Percentiles rank a stretch among this genome's conserved stretches.
phyloP scores from a whole-genome alignment of 2,888 invertebrate species.

The Mesorhabditis belari region DNA sequence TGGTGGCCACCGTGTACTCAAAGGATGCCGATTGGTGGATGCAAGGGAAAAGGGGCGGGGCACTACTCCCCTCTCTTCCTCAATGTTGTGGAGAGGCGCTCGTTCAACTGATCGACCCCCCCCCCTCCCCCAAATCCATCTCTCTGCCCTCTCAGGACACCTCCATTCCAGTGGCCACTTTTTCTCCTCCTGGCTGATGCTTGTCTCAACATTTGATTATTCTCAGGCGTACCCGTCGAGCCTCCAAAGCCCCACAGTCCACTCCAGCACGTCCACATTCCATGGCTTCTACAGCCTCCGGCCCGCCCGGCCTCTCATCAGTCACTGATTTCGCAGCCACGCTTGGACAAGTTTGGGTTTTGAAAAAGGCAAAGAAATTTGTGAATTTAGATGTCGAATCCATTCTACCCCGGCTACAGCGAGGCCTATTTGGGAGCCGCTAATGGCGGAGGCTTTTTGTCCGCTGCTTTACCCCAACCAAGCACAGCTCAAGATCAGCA shows the following conservation, averaged over 20 bases:
- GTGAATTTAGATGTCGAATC: background rate
- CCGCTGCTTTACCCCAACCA: background rate
- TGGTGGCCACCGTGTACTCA: no score
- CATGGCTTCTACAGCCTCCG: background rate
- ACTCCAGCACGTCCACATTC: background rate
- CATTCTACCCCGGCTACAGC: background rate
- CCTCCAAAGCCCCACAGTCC: background rate
- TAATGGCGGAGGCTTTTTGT: background rate
- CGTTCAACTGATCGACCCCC: no score
- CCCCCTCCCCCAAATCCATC: no score
- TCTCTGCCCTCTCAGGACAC: background rate
- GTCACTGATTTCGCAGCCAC: background rate
- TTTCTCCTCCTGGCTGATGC: no score
- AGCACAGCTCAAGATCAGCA: no score
- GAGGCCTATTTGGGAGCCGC: background rate
- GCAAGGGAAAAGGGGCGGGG: no score
- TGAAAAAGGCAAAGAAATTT: background rate
- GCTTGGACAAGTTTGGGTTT: background rate
- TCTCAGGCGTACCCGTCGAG: no score
- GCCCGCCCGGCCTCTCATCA: background rate
- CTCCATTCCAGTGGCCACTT: background rate
- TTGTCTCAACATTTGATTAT: no score
- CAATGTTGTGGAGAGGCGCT: no score
- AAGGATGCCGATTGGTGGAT: no score
- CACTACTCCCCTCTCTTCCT: no score